Percentiles rank a stretch among this genome's conserved stretches.
Evolutionary conservation across 2,797 vertebrate species (phyloP).

Genomic region (Lutjanus argentimaculatus): DNA sequence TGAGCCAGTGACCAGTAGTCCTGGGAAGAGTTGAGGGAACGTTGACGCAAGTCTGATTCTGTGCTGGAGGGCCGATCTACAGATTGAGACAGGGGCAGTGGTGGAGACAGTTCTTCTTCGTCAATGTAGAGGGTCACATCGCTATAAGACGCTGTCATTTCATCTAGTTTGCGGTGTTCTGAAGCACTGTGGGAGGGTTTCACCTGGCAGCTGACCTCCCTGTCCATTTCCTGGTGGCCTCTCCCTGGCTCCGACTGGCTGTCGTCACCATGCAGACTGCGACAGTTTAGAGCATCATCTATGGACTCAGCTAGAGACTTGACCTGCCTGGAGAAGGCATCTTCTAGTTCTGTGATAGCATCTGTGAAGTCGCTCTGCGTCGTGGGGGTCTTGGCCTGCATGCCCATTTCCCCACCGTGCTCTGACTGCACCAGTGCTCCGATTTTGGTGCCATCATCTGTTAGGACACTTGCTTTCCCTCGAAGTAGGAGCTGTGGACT

Average conservation of each 20-base stretch:
- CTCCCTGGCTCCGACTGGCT: constrained; percentile 81
- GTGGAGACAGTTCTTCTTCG: constrained; percentile 96
- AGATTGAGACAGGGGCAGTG: constrained; percentile 90
- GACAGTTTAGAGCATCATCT: constrained; percentile 96
- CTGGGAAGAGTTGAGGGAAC: constrained; percentile 89
- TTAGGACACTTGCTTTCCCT: constrained; percentile 96
- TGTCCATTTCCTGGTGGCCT: constrained; percentile 86
- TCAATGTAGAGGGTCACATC: constrained; percentile 98
- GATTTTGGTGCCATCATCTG: constrained; percentile 90
- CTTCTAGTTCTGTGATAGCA: constrained; percentile 97
- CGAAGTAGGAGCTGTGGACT: constrained; percentile 97
- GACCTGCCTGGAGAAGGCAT: constrained; percentile 97
- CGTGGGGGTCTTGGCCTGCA: constrained; percentile 87
- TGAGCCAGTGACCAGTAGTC: constrained; percentile 96
- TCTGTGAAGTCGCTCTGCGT: constrained; percentile 92
- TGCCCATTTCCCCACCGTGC: constrained; percentile 81
- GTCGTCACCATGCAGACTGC: constrained; percentile 93
- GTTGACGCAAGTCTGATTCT: constrained; percentile 91
- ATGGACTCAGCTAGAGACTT: constrained; percentile 98
- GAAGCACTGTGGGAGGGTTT: constrained; percentile 83
- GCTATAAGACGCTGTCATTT: constrained; percentile 97
- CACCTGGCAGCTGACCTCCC: constrained; percentile 84
- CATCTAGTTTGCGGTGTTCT: constrained; percentile 92
- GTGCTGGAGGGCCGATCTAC: constrained; percentile 91
- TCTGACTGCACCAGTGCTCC: constrained; percentile 87